Percentiles rank a stretch among this genome's conserved stretches.
Evolutionary conservation across 2,797 vertebrate species (phyloP).

Genomic region (Arnoldichthys spilopterus): DNA sequence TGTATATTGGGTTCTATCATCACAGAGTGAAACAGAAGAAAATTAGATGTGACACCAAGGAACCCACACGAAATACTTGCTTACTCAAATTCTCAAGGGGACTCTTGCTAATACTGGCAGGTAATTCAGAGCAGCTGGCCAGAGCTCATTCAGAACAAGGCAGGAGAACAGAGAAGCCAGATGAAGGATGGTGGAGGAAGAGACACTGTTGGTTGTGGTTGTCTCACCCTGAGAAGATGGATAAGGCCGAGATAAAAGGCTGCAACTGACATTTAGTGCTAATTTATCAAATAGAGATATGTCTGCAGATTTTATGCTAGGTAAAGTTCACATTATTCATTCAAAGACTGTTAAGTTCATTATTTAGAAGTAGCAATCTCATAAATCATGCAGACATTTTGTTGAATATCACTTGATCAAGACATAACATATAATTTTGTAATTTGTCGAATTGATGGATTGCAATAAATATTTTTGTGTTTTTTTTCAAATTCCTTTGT

Average conservation of each 20-base stretch:
- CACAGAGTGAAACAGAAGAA: slow-evolving; percentile 18
- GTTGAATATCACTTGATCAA: neutral
- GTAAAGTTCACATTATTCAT: neutral
- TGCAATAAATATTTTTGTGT: neutral
- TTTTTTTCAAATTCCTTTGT: too few species aligned
- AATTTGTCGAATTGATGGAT: neutral
- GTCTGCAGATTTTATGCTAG: slow-evolving; percentile 14
- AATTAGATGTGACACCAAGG: slow-evolving; percentile 37
- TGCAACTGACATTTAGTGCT: slow-evolving; percentile 16
- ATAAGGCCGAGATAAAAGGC: slow-evolving; percentile 37
- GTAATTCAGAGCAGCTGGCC: slow-evolving; percentile 77
- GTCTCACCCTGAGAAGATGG: slow-evolving; percentile 44
- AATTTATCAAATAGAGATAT: slow-evolving; percentile 36
- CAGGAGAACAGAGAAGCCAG: slow-evolving; percentile 37
- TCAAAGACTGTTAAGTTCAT: neutral
- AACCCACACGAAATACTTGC: slow-evolving; percentile 64
- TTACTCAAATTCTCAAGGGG: slow-evolving; percentile 66
- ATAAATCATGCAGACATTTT: neutral
- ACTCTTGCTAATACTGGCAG: slow-evolving; percentile 64
- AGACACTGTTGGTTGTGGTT: slow-evolving; percentile 42
- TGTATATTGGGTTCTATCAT: slow-evolving; percentile 7
- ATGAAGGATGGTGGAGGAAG: slow-evolving; percentile 37
- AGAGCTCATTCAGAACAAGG: slow-evolving; percentile 34
- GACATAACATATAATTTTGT: neutral
- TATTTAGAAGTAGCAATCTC: neutral